Percentiles rank a stretch among this genome's conserved stretches.
Evolutionary conservation across 2,113 vertebrate genomes (phyloP).

Genomic region (Prionailurus viverrinus): DNA sequence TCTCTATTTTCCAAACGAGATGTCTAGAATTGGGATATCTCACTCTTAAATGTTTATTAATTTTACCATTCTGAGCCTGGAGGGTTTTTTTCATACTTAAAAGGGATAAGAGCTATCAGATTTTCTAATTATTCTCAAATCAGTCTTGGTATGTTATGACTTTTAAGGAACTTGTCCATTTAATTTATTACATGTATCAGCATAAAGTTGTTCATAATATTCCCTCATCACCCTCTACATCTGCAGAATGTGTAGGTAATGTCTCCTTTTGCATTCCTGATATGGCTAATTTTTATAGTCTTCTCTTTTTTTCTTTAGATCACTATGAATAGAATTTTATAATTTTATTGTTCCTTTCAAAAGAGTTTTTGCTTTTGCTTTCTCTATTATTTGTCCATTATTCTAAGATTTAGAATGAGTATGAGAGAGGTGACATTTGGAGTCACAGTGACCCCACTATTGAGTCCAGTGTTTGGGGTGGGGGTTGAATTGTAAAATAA

Average conservation of each 20-base stretch:
- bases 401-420: neutral
- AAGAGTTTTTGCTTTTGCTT: neutral
- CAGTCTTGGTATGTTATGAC: neutral
- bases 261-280: neutral
- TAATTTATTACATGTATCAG: neutral
- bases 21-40: neutral
- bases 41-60: neutral
- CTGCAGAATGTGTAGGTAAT: neutral
- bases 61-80: neutral
- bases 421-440: neutral
- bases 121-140: neutral
- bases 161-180: neutral
- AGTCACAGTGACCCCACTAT: neutral
- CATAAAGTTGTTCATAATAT: slow-evolving; percentile 1
- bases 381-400: neutral
- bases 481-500: neutral
- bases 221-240: neutral
- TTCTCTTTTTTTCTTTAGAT: neutral
- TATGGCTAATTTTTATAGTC: neutral
- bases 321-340: neutral
- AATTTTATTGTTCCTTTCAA: neutral
- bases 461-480: neutral
- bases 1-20: neutral
- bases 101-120: neutral
- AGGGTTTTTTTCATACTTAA: neutral